A percentile compares a stretch with the other conserved stretches of the same genome.
Evolutionary conservation across 2,113 vertebrate genomes (phyloP).

Genomic region (Galemys pyrenaicus): DNA sequence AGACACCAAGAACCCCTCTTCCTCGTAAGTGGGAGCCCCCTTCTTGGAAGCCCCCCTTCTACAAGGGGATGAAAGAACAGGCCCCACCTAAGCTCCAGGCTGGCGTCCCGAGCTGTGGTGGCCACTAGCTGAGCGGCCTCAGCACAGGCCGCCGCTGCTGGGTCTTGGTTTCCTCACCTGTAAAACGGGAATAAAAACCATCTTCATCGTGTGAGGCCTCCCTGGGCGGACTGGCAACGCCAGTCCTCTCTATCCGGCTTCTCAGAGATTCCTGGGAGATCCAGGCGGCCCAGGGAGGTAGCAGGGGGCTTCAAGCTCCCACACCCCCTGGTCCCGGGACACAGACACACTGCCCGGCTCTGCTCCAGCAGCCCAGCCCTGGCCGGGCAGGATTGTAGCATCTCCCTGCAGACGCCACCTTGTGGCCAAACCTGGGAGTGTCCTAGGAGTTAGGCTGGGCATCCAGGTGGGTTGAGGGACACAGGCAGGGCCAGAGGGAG

Average conservation of each 20-base stretch:
- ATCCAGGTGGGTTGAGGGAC: background rate
- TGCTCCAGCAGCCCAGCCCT: fast-evolving
- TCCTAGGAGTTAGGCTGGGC: background rate
- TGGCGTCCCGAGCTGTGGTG: background rate
- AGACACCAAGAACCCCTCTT: no score
- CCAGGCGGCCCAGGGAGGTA: background rate
- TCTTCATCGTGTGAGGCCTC: background rate
- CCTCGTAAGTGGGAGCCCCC: background rate
- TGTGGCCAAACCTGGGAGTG: conserved; percentile 8
- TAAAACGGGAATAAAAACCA: background rate
- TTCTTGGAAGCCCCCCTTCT: background rate
- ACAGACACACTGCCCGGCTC: background rate
- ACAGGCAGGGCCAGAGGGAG: no score
- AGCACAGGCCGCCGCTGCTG: background rate
- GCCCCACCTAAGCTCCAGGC: background rate
- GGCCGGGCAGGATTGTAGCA: background rate
- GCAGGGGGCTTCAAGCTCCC: background rate
- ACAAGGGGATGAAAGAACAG: background rate
- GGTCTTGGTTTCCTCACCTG: conserved; percentile 37
- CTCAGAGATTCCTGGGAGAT: background rate
- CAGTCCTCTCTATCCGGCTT: background rate
- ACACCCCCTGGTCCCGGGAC: background rate
- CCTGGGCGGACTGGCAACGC: no score
- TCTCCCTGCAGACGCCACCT: conserved; percentile 49
- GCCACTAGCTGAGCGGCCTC: background rate